phyloP scores from a whole-genome alignment of 1,140 invertebrate species.

The Drosophila bipectinata region DNA sequence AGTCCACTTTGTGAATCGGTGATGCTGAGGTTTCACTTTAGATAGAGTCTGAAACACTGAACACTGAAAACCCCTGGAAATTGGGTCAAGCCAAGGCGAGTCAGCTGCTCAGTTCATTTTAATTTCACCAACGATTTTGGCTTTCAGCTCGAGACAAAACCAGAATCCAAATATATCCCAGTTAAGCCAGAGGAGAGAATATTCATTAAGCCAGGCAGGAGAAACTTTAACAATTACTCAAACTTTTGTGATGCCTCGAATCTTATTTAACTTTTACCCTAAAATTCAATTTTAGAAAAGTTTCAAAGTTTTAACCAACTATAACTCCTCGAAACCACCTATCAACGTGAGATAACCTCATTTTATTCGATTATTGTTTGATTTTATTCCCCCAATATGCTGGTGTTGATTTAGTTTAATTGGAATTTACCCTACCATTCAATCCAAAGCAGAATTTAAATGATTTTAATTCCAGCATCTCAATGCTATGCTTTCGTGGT shows the following conservation, averaged over 20 bases:
- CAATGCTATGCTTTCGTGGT: slow-evolving; percentile 3
- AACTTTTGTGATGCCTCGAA: not conserved
- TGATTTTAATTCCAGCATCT: slow-evolving; percentile 29
- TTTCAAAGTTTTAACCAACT: not conserved
- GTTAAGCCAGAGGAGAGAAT: not conserved
- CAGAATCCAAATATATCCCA: slow-evolving; percentile 5
- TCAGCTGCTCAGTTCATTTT: slow-evolving; percentile 17
- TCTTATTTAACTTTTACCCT: not conserved
- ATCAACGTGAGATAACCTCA: not conserved
- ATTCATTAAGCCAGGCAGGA: not conserved
- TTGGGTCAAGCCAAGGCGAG: slow-evolving; percentile 23
- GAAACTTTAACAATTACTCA: slow-evolving; percentile 24
- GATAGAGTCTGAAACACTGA: not conserved
- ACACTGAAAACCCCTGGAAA: slow-evolving; percentile 12
- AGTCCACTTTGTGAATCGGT: slow-evolving; percentile 22
- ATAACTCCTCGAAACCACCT: not conserved
- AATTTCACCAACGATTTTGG: slow-evolving; percentile 11
- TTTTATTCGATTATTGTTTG: slow-evolving; percentile 19
- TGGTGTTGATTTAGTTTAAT: slow-evolving; percentile 65
- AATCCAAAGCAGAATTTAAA: slow-evolving; percentile 23
- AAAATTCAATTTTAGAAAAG: not conserved
- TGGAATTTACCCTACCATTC: slow-evolving; percentile 46
- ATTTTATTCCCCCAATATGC: slow-evolving; percentile 25
- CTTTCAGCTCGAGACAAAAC: not conserved
- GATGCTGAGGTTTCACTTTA: slow-evolving; percentile 24